Conservation (phyloP, 2,113 vertebrate species). For the Lucifuga dentata region DNA sequence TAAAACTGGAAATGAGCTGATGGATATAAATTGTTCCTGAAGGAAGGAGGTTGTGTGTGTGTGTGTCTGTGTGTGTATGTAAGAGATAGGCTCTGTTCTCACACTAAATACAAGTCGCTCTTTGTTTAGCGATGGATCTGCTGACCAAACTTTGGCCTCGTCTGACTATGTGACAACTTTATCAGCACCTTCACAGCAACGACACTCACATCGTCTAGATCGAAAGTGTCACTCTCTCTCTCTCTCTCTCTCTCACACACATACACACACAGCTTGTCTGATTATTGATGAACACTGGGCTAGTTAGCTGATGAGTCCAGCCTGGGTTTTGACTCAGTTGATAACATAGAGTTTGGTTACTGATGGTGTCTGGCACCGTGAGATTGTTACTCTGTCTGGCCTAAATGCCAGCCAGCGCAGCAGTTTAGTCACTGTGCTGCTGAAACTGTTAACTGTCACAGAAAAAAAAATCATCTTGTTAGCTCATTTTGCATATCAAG, state of each 20-base stretch:
- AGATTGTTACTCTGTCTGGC: constrained; percentile 2
- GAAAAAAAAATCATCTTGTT: too few relatives aligned
- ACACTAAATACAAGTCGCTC: constrained; percentile 35
- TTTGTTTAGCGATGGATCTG: constrained; percentile 31
- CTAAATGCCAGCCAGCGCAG: constrained; percentile 1
- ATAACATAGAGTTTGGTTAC: constrained; percentile 31
- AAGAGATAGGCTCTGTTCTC: constrained; percentile 22
- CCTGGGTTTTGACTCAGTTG: constrained; percentile 18
- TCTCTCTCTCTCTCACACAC: constrained; percentile 4
- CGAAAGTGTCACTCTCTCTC: constrained; percentile 1
- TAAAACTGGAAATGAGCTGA: too few relatives aligned
- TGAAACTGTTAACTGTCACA: not conserved
- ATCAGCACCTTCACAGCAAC: constrained; percentile 24
- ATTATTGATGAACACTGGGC: constrained; percentile 46
- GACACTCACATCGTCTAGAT: not conserved
- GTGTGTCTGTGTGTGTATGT: not conserved
- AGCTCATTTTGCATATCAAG: not conserved
- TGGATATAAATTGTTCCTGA: too few relatives aligned
- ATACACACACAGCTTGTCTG: not conserved
- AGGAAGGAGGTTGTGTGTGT: not conserved
- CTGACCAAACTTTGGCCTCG: constrained; percentile 35
- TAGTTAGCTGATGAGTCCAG: constrained; percentile 31
- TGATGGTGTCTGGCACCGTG: constrained; percentile 40
- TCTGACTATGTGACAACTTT: constrained; percentile 26
- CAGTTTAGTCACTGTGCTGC: not conserved